These are phyloP conservation scores for Perizoma flavofasciatum DNA, from an alignment of 2,888 invertebrate species.

Conservation along the genomic window DNA sequence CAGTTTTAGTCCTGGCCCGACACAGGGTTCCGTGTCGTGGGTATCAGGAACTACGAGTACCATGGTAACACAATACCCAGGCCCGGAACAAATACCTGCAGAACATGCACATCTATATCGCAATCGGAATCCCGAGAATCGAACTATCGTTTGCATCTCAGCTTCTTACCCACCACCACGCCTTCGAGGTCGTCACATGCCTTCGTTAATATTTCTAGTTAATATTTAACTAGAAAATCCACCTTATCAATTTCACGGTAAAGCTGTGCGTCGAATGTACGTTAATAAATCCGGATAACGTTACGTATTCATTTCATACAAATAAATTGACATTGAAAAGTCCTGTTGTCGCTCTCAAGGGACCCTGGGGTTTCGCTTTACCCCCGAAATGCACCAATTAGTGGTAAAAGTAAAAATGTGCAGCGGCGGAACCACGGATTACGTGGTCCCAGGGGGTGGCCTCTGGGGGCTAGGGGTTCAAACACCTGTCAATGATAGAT, in stretches of 20 bases:
- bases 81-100: too few relatives aligned
- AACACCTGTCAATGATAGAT: conserved; percentile 2
- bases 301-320: conserved; percentile 56
- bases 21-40: too few relatives aligned
- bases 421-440: conserved; percentile 78
- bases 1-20: too few relatives aligned
- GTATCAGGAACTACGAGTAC: too few relatives aligned
- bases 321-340: conserved; percentile 78
- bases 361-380: conserved; percentile 65
- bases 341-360: conserved; percentile 61
- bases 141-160: too few relatives aligned
- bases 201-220: too few relatives aligned
- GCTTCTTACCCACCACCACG: too few relatives aligned
- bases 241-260: conserved; percentile 12
- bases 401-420: conserved; percentile 81
- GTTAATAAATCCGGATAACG: conserved; percentile 41
- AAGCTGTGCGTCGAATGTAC: conserved; percentile 18
- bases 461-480: conserved; percentile 52
- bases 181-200: too few relatives aligned
- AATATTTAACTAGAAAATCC: too few relatives aligned
- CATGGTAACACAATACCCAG: too few relatives aligned
- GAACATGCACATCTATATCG: too few relatives aligned
- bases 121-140: too few relatives aligned
- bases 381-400: conserved; percentile 80
- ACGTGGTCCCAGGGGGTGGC: conserved; percentile 50